phyloP scores from a whole-genome alignment of 2,113 vertebrate genomes.

The Phasianus colchicus region DNA sequence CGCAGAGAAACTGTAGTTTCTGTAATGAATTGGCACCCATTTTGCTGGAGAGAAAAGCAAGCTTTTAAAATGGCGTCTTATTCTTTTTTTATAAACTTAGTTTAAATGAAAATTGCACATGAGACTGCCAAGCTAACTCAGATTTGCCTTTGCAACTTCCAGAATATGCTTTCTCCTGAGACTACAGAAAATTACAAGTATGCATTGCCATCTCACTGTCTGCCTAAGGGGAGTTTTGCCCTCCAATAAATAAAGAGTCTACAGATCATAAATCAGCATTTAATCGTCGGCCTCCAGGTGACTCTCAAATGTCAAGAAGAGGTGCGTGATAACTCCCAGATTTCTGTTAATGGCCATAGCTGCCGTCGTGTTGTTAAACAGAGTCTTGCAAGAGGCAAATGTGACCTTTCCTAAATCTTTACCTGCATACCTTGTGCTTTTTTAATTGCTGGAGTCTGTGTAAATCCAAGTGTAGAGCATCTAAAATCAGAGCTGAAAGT shows the following conservation, averaged over 20 bases:
- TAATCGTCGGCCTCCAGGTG: constrained; percentile 54
- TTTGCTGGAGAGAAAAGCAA: constrained; percentile 5
- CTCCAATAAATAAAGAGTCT: constrained; percentile 51
- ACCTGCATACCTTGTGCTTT: background rate
- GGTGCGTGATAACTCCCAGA: constrained; percentile 25
- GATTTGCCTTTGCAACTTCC: constrained; percentile 21
- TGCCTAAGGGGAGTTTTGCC: constrained; percentile 60
- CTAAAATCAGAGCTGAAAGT: background rate
- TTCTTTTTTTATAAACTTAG: constrained; percentile 12
- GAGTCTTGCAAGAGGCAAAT: constrained; percentile 20
- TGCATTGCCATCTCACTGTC: background rate
- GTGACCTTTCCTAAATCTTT: constrained; percentile 55
- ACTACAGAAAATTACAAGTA: background rate
- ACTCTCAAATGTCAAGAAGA: constrained; percentile 69
- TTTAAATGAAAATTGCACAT: constrained; percentile 12
- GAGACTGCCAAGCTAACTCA: background rate
- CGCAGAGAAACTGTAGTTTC: background rate
- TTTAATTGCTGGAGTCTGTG: background rate
- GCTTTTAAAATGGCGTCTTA: constrained; percentile 24
- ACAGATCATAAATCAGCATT: constrained; percentile 50
- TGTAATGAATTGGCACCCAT: background rate
- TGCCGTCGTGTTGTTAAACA: background rate
- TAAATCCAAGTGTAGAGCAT: background rate
- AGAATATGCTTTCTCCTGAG: constrained; percentile 22
- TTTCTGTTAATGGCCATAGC: constrained; percentile 37